phyloP scores from a whole-genome alignment of 2,888 invertebrate species.

The Loripinus fragilis region DNA sequence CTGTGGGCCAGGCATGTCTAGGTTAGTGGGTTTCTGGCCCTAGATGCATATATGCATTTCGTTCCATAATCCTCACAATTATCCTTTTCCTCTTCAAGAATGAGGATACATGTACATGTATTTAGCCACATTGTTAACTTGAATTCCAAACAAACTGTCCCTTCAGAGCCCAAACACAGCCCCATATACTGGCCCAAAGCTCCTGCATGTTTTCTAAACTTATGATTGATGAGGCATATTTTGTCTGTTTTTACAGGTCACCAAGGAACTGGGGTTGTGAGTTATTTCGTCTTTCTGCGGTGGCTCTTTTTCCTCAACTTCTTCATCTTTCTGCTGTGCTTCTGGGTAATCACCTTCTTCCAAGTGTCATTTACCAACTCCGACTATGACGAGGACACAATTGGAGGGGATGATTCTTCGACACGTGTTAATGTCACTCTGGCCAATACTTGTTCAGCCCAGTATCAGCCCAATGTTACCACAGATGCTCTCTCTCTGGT shows the following conservation, averaged over 20 bases:
- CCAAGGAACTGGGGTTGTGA: slow-evolving; percentile 83
- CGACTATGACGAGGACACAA: slow-evolving; percentile 52
- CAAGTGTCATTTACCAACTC: slow-evolving; percentile 53
- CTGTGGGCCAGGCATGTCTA: too few relatives aligned
- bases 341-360: slow-evolving; percentile 89
- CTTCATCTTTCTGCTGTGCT: slow-evolving; percentile 87
- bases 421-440: slow-evolving; percentile 32
- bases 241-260: slow-evolving; percentile 65
- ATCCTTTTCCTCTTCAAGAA: too few relatives aligned
- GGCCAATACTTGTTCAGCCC: slow-evolving; percentile 59
- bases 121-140: neutral
- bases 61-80: too few relatives aligned
- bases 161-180: too few relatives aligned
- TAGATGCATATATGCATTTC: too few relatives aligned
- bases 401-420: slow-evolving; percentile 31
- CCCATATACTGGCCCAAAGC: too few relatives aligned
- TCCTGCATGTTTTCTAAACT: too few relatives aligned
- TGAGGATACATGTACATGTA: too few relatives aligned
- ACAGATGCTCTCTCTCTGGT: slow-evolving; percentile 60
- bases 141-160: neutral
- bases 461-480: slow-evolving; percentile 64
- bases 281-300: slow-evolving; percentile 92
- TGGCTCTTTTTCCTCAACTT: slow-evolving; percentile 93
- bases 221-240: too few relatives aligned
- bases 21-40: too few relatives aligned